phyloP scores from a whole-genome alignment of 2,797 vertebrate species.

The Pseudotriccus pelzelni region DNA sequence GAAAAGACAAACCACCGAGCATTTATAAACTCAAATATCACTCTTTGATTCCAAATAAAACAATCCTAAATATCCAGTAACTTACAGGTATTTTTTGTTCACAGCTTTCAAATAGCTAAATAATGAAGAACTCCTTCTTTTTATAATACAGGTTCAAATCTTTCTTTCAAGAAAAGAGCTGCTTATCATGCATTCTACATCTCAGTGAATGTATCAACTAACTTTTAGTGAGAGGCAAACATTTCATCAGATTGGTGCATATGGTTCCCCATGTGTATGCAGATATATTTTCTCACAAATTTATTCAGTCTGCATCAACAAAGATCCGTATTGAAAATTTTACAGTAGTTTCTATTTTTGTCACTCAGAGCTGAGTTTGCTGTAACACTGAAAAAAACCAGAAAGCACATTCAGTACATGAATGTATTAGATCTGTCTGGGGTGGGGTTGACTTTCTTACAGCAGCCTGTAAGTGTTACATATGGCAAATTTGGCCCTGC shows the following conservation, averaged over 20 bases:
- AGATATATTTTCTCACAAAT: not conserved
- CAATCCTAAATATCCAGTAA: not conserved
- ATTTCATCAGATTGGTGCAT: not conserved
- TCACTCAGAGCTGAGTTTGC: not conserved
- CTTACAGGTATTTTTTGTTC: not conserved
- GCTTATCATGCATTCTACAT: not conserved
- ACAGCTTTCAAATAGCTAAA: not conserved
- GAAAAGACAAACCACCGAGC: not conserved
- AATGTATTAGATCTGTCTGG: not conserved
- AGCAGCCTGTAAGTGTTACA: not conserved
- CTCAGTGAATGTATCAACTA: not conserved
- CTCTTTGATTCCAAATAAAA: not conserved
- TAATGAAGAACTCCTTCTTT: not conserved
- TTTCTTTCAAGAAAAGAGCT: not conserved
- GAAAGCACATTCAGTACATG: not conserved
- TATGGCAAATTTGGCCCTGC: not conserved
- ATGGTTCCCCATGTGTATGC: too few relatives aligned
- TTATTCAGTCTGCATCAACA: not conserved
- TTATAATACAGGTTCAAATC: not conserved
- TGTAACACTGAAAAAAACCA: not conserved
- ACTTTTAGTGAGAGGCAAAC: not conserved
- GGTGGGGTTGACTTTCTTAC: not conserved
- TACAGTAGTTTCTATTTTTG: not conserved
- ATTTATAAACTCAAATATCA: not conserved
- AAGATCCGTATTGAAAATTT: not conserved